A percentile compares a stretch with the other conserved stretches of the same genome.
Evolutionary conservation across 2,113 vertebrate genomes (phyloP).

Genomic region (Zonotrichia leucophrys): DNA sequence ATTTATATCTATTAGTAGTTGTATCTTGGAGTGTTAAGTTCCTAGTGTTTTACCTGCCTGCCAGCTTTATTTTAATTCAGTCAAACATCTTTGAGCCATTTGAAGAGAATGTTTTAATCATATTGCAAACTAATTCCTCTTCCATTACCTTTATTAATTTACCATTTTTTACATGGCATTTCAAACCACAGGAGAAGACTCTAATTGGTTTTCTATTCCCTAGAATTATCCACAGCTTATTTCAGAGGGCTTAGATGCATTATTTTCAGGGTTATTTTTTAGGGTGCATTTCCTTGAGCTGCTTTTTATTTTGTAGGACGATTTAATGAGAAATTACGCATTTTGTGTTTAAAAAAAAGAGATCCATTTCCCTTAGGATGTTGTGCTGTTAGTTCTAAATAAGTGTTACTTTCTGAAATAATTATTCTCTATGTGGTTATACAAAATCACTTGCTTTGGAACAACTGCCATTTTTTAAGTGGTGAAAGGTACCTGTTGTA

Average conservation of each 20-base stretch:
- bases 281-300: not conserved
- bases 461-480: not conserved
- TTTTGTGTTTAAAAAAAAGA: not conserved
- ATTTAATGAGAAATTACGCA: not conserved
- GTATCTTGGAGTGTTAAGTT: not conserved
- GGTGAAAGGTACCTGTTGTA: not conserved
- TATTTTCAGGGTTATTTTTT: not conserved
- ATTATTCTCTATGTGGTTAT: fast-evolving
- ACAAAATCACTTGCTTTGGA: not conserved
- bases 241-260: not conserved
- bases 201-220: not conserved
- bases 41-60: not conserved
- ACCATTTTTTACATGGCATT: not conserved
- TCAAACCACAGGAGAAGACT: not conserved
- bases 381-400: not conserved
- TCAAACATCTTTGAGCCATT: not conserved
- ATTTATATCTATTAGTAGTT: not conserved
- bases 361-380: not conserved
- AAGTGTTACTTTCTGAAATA: not conserved
- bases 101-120: not conserved
- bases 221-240: not conserved
- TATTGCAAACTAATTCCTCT: not conserved
- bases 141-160: not conserved
- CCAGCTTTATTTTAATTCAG: not conserved
- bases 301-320: not conserved